These are phyloP conservation scores for Meandrusa payeni DNA, from an alignment of 2,888 invertebrate genomes.

Conservation along the genomic window DNA sequence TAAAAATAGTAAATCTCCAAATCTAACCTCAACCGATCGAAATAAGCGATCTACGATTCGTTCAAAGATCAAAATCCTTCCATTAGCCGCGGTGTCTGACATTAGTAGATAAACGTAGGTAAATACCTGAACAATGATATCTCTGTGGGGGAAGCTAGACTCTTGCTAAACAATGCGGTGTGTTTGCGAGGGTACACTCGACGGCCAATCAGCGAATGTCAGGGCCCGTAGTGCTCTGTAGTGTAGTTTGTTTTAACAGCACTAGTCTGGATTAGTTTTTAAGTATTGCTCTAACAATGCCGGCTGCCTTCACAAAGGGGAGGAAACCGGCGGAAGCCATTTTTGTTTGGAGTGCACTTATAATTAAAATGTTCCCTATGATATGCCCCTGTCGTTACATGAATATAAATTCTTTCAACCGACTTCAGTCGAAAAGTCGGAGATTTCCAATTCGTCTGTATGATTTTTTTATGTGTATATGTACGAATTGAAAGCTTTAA, in stretches of 20 bases:
- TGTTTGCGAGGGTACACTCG: slow-evolving; percentile 44
- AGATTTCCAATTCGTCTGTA: no score
- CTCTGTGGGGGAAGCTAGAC: slow-evolving; percentile 27
- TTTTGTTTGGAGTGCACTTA: slow-evolving; percentile 36
- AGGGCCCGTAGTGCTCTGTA: slow-evolving; percentile 39
- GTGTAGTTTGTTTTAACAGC: slow-evolving; percentile 70
- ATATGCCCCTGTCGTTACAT: no score
- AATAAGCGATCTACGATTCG: not conserved
- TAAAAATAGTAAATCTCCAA: no score
- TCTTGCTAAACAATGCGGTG: slow-evolving; percentile 21
- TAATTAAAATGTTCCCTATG: slow-evolving; percentile 21
- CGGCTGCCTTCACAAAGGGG: slow-evolving; percentile 41
- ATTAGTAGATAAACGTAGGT: slow-evolving; percentile 21
- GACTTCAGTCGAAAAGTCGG: no score
- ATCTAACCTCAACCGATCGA: no score
- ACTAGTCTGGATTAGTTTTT: slow-evolving; percentile 76
- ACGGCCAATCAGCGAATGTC: slow-evolving; percentile 62
- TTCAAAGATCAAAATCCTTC: slow-evolving; percentile 10
- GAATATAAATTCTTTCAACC: no score
- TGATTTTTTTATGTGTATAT: no score
- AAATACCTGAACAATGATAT: slow-evolving; percentile 40
- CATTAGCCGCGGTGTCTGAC: slow-evolving; percentile 14
- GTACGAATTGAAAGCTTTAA: no score
- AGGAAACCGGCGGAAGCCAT: slow-evolving; percentile 47
- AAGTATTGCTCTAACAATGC: slow-evolving; percentile 67